Conservation (phyloP, 2,888 invertebrate species). For the Cetonia aurata region DNA sequence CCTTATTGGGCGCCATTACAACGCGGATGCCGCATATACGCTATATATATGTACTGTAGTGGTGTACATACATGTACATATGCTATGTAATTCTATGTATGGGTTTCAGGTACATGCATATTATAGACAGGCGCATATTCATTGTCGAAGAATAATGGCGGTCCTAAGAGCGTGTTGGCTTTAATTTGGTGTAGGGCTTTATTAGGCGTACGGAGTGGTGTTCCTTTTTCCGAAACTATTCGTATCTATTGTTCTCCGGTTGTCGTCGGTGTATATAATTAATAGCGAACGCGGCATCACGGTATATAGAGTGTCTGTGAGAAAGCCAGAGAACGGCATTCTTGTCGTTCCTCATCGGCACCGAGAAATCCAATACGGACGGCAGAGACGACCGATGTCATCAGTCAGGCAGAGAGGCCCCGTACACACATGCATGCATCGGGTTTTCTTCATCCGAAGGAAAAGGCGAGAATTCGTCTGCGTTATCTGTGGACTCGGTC, state of each 20-base stretch:
- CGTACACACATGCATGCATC: slow-evolving; percentile 19
- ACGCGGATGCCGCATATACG: no score
- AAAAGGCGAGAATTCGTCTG: slow-evolving; percentile 39
- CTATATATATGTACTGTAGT: background rate
- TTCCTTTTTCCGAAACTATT: slow-evolving; percentile 41
- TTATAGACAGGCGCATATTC: background rate
- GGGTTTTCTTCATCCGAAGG: slow-evolving; percentile 37
- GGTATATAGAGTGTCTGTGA: slow-evolving; percentile 48
- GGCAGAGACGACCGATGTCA: slow-evolving; percentile 40
- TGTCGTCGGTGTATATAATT: slow-evolving; percentile 50
- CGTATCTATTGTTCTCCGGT: slow-evolving; percentile 46
- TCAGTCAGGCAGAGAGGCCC: slow-evolving; percentile 40
- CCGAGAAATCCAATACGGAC: slow-evolving; percentile 45
- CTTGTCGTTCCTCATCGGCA: slow-evolving; percentile 48
- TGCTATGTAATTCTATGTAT: background rate
- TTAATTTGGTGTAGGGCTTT: slow-evolving; percentile 44
- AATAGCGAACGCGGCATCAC: slow-evolving; percentile 49
- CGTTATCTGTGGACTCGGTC: slow-evolving; percentile 36
- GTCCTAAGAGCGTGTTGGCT: slow-evolving; percentile 24
- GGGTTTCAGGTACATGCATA: background rate
- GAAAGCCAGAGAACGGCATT: slow-evolving; percentile 50
- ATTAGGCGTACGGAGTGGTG: slow-evolving; percentile 26
- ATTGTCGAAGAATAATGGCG: slow-evolving; percentile 43
- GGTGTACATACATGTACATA: background rate
- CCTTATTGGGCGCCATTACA: no score